Evolutionary conservation across 2,113 vertebrate genomes (phyloP).

Genomic region (Phylloscopus trochiloides): DNA sequence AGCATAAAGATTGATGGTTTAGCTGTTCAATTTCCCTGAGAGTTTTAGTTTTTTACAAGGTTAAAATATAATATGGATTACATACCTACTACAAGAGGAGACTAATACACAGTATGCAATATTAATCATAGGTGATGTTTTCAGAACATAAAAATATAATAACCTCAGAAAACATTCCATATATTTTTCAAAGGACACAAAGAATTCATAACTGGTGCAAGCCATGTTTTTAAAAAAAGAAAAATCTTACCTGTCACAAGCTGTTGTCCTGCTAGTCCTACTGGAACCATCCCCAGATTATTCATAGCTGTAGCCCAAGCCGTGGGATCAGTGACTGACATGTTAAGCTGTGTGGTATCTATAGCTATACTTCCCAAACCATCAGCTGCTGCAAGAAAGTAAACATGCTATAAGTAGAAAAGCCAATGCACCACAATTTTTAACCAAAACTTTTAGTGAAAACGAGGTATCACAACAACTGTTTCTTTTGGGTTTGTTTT

Average conservation of each 20-base stretch:
- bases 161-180: not conserved
- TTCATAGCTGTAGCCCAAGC: conserved; percentile 96
- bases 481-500: not conserved
- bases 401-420: not conserved
- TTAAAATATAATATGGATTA: conserved; percentile 31
- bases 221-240: not conserved
- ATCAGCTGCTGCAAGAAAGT: conserved; percentile 80
- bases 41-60: conserved; percentile 20
- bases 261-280: conserved; percentile 88
- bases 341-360: conserved; percentile 85
- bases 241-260: conserved; percentile 85
- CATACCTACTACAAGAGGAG: not conserved
- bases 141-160: not conserved
- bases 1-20: not conserved
- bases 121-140: conserved; percentile 10
- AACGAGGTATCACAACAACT: not conserved
- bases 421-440: not conserved
- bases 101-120: not conserved
- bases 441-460: not conserved
- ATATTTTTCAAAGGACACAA: not conserved
- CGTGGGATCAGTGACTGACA: conserved; percentile 84
- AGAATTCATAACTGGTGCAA: not conserved
- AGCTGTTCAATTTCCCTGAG: not conserved
- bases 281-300: conserved; percentile 91
- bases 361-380: conserved; percentile 84